phyloP scores from a whole-genome alignment of 2,113 vertebrate genomes.

The Gobiocypris rarus region DNA sequence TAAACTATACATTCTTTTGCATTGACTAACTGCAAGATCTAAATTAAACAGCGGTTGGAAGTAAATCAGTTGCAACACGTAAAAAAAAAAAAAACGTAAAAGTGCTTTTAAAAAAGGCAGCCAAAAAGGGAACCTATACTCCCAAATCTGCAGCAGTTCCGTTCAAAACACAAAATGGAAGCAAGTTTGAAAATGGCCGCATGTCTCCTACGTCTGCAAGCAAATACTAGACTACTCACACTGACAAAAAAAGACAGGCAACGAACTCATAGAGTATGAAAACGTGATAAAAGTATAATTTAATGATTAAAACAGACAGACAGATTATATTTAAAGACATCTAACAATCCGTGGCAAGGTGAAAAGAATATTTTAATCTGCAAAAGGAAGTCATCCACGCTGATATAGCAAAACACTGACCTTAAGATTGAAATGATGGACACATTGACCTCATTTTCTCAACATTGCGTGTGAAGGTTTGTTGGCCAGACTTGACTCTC shows the following conservation, averaged over 20 bases:
- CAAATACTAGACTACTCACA: conserved; percentile 43
- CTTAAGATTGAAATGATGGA: conserved; percentile 57
- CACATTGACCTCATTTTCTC: conserved; percentile 76
- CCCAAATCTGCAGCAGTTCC: conserved; percentile 61
- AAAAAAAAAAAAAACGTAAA: conserved; percentile 7
- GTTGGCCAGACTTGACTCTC: conserved; percentile 62
- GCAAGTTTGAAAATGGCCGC: conserved; percentile 74
- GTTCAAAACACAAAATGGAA: conserved; percentile 74
- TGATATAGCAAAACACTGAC: conserved; percentile 43
- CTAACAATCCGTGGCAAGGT: not conserved
- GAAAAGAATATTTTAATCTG: not conserved
- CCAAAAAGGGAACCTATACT: conserved; percentile 29
- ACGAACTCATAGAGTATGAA: conserved; percentile 51
- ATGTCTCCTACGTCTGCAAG: conserved; percentile 24
- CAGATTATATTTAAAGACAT: not conserved
- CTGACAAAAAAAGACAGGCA: conserved; percentile 37
- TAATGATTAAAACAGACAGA: conserved; percentile 2
- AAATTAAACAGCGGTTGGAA: conserved; percentile 14
- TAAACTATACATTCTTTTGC: not conserved
- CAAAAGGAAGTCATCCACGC: conserved; percentile 2
- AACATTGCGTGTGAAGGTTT: conserved; percentile 75
- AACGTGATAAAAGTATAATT: not conserved
- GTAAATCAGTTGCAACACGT: not conserved
- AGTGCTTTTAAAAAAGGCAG: conserved; percentile 18
- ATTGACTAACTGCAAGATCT: not conserved